Conservation (phyloP, 2,888 invertebrate genomes). For the Entomobrya multifasciata region DNA sequence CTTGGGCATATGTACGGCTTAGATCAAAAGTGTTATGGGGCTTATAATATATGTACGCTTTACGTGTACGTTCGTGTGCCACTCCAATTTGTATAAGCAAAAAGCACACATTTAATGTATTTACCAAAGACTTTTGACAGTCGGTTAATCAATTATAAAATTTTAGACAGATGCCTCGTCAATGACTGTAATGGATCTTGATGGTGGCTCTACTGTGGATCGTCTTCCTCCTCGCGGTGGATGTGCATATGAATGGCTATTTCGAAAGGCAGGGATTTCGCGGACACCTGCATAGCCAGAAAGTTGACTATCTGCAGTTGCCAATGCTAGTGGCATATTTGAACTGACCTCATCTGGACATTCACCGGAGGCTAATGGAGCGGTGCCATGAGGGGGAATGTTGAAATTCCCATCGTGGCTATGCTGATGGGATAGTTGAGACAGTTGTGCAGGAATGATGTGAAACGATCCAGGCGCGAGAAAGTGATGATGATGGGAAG, state of each 20-base stretch:
- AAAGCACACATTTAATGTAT: neutral
- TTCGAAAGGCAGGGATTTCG: slow-evolving; percentile 69
- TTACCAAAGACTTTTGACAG: slow-evolving; percentile 19
- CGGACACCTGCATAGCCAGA: slow-evolving; percentile 56
- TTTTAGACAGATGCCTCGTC: slow-evolving; percentile 85
- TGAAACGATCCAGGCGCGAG: slow-evolving; percentile 70
- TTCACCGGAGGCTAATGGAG: slow-evolving; percentile 65
- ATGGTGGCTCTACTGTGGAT: slow-evolving; percentile 81
- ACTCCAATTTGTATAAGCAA: neutral
- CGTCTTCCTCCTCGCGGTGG: slow-evolving; percentile 63
- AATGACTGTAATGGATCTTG: slow-evolving; percentile 88
- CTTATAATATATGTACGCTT: neutral
- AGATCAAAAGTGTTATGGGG: slow-evolving; percentile 7
- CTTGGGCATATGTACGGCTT: neutral
- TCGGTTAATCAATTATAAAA: slow-evolving; percentile 43
- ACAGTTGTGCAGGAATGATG: slow-evolving; percentile 66
- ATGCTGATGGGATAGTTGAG: slow-evolving; percentile 54
- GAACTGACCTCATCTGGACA: slow-evolving; percentile 58
- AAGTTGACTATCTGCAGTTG: neutral
- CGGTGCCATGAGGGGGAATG: slow-evolving; percentile 23
- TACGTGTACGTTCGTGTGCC: slow-evolving; percentile 7
- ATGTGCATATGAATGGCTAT: slow-evolving; percentile 60
- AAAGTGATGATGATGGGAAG: slow-evolving; percentile 60
- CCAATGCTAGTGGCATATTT: slow-evolving; percentile 30
- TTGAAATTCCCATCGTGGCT: slow-evolving; percentile 24